Conservation (phyloP, 2,113 vertebrate genomes). For the Eleginops maclovinus region DNA sequence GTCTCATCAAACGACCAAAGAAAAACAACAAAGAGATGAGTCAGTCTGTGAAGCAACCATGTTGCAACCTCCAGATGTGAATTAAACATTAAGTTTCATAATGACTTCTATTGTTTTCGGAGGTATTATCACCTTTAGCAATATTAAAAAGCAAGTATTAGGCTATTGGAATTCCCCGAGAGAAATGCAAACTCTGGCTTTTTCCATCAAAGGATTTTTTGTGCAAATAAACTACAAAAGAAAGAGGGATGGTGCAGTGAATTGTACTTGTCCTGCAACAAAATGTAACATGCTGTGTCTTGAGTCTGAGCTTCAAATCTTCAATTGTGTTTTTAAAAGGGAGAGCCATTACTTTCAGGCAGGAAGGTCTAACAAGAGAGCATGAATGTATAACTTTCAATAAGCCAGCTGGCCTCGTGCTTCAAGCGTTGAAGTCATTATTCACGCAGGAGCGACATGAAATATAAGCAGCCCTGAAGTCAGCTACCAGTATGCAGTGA, state of each 20-base stretch:
- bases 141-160: conserved; percentile 32
- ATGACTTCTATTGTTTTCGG: conserved; percentile 28
- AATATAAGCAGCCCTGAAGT: conserved; percentile 46
- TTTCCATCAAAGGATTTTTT: conserved; percentile 37
- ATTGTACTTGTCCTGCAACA: conserved; percentile 7
- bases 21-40: conserved; percentile 48
- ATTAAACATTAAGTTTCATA: conserved; percentile 10
- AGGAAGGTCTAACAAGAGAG: conserved; percentile 13
- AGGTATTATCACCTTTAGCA: conserved; percentile 35
- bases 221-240: conserved; percentile 67
- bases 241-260: conserved; percentile 8
- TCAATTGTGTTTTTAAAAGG: conserved; percentile 31
- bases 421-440: conserved; percentile 52
- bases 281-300: conserved; percentile 36
- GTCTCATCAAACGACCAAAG: conserved; percentile 52
- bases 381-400: conserved; percentile 32
- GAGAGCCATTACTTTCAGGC: conserved; percentile 36
- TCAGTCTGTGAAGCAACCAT: conserved; percentile 36
- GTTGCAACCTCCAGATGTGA: conserved; percentile 40
- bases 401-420: conserved; percentile 25
- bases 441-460: conserved; percentile 45
- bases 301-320: conserved; percentile 37
- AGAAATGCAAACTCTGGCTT: conserved; percentile 42
- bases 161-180: conserved; percentile 39
- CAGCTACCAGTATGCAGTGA: conserved; percentile 19